Percentiles rank a stretch among this genome's conserved stretches.
Conservation (phyloP, 2,888 invertebrate species). For the Microplitis manilae region DNA sequence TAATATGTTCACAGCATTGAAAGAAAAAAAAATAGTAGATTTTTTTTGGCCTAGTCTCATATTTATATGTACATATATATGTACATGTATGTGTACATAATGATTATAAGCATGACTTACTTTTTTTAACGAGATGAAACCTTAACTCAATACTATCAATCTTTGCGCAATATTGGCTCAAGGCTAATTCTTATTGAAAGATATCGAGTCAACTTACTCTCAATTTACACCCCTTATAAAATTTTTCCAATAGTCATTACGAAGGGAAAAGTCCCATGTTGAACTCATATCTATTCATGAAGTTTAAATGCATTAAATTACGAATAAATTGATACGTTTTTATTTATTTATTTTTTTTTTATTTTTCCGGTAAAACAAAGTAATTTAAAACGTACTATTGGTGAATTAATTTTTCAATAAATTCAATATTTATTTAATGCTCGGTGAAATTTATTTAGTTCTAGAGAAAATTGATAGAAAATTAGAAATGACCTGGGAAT, state of each 20-base stretch:
- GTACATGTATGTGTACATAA: too few relatives aligned
- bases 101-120: conserved; percentile 11
- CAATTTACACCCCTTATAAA: conserved; percentile 40
- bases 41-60: too few relatives aligned
- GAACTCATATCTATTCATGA: conserved; percentile 1
- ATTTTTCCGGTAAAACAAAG: too few relatives aligned
- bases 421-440: background rate
- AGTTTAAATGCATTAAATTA: background rate
- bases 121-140: conserved; percentile 32
- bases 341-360: too few relatives aligned
- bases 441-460: background rate
- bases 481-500: conserved; percentile 5
- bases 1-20: too few relatives aligned
- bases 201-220: conserved; percentile 44
- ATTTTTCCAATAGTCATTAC: conserved; percentile 12
- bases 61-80: too few relatives aligned
- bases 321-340: too few relatives aligned
- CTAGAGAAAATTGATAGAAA: conserved; percentile 3
- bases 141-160: conserved; percentile 34
- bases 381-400: too few relatives aligned
- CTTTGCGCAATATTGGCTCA: conserved; percentile 19
- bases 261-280: background rate
- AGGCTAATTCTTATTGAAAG: conserved; percentile 43
- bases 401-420: background rate
- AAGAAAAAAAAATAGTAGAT: too few relatives aligned